These are phyloP conservation scores for Esox masquinongy DNA, from an alignment of 2,797 vertebrate species.

Conservation along the genomic window DNA sequence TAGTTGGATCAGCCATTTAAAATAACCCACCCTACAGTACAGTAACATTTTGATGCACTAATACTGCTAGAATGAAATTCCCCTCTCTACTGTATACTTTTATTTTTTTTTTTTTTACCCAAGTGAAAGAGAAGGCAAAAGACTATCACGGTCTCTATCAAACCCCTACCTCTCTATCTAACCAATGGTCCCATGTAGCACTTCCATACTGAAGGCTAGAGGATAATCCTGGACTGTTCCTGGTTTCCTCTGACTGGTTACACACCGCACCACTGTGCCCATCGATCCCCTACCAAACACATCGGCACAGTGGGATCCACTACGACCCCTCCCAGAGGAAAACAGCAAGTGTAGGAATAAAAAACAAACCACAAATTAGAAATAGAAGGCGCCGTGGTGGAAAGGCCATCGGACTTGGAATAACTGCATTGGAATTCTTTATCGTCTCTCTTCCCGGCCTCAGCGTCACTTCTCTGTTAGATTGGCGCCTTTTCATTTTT, in stretches of 20 bases:
- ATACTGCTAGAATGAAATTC: not conserved
- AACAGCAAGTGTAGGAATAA: conserved; percentile 41
- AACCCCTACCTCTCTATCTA: conserved; percentile 28
- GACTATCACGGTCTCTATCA: conserved; percentile 23
- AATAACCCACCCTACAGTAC: conserved; percentile 28
- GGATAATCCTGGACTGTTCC: not conserved
- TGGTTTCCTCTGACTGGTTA: conserved; percentile 25
- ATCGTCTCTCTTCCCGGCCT: conserved; percentile 60
- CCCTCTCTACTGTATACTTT: not conserved
- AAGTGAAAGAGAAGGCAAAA: conserved; percentile 36
- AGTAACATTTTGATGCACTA: not conserved
- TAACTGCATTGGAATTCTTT: conserved; percentile 69
- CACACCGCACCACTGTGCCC: conserved; percentile 22
- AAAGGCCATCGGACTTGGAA: conserved; percentile 76
- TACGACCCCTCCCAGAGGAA: conserved; percentile 45
- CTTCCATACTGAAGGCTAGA: conserved; percentile 22
- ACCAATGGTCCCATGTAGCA: conserved; percentile 53
- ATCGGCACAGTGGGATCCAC: conserved; percentile 25
- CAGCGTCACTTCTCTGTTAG: conserved; percentile 47
- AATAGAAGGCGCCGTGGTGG: conserved; percentile 76
- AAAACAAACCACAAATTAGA: conserved; percentile 59
- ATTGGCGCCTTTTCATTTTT: conserved; percentile 50
- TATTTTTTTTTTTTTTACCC: conserved; percentile 17
- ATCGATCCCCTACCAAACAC: conserved; percentile 41
- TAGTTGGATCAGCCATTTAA: conserved; percentile 11